Evolutionary conservation across 2,888 invertebrate genomes (phyloP).

Genomic region (Tetrapedia diversipes): DNA sequence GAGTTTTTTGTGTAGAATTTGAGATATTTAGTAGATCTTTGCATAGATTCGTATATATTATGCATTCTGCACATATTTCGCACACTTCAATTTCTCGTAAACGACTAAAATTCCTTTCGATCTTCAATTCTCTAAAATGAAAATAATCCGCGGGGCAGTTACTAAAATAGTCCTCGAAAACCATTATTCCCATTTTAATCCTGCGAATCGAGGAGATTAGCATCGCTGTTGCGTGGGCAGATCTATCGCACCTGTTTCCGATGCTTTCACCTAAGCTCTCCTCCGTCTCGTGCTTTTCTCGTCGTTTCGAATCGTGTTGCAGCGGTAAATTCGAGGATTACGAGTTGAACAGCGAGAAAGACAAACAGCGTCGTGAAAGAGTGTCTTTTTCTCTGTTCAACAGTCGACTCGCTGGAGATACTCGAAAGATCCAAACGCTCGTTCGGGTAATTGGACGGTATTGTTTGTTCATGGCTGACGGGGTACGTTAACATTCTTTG

Average conservation of each 20-base stretch:
- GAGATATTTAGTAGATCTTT: too few species aligned
- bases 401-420: constrained; percentile 32
- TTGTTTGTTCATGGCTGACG: constrained; percentile 68
- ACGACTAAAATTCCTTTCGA: too few species aligned
- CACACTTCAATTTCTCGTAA: too few species aligned
- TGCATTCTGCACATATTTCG: too few species aligned
- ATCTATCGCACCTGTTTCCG: constrained; percentile 14
- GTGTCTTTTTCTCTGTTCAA: constrained; percentile 39
- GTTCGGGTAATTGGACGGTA: constrained; percentile 62
- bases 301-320: constrained; percentile 14
- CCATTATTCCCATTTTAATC: background rate
- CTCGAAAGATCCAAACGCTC: constrained; percentile 54
- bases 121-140: too few species aligned
- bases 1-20: too few species aligned
- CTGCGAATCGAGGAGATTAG: constrained; percentile 15
- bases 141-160: too few species aligned
- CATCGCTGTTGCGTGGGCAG: constrained; percentile 12
- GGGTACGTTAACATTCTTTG: constrained; percentile 65
- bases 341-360: constrained; percentile 11
- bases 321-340: constrained; percentile 15
- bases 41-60: too few species aligned
- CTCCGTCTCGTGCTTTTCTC: constrained; percentile 15
- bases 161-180: too few species aligned
- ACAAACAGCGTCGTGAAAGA: background rate
- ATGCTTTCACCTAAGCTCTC: constrained; percentile 59